phyloP scores from a whole-genome alignment of 1,140 invertebrate genomes.

The Scaptomyza montana region DNA sequence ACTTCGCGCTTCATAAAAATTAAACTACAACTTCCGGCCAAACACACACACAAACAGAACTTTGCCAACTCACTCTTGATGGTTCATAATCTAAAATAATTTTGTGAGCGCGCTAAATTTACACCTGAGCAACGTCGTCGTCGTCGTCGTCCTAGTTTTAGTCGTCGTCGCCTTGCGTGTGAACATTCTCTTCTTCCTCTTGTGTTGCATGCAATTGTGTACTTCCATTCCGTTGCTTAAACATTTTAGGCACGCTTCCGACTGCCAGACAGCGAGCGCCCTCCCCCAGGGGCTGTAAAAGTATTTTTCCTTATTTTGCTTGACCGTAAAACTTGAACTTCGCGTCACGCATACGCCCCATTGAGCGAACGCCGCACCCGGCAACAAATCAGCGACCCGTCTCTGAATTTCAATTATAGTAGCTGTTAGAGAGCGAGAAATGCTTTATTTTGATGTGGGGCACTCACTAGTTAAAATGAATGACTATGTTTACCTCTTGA shows the following conservation, averaged over 20 bases:
- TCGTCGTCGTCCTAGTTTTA: slow-evolving; percentile 20
- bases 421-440: slow-evolving; percentile 11
- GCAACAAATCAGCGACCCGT: slow-evolving; percentile 63
- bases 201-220: slow-evolving; percentile 65
- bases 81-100: slow-evolving; percentile 80
- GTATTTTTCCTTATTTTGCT: slow-evolving; percentile 37
- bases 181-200: slow-evolving; percentile 60
- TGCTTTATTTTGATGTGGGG: slow-evolving; percentile 10
- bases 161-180: slow-evolving; percentile 62
- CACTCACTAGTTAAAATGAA: slow-evolving; percentile 59
- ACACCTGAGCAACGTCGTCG: slow-evolving; percentile 54
- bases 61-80: slow-evolving; percentile 5
- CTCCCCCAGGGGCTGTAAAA: slow-evolving; percentile 34
- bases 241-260: slow-evolving; percentile 79
- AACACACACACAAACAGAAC: background rate
- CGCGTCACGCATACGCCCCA: slow-evolving; percentile 74
- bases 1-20: slow-evolving; percentile 71
- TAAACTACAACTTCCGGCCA: slow-evolving; percentile 74
- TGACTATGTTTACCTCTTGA: slow-evolving; percentile 59
- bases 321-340: slow-evolving; percentile 50
- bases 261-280: background rate
- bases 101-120: slow-evolving; percentile 74
- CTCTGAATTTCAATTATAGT: slow-evolving; percentile 79
- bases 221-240: slow-evolving; percentile 64
- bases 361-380: slow-evolving; percentile 23